A percentile compares a stretch with the other conserved stretches of the same genome.
Evolutionary conservation across 1,140 invertebrate genomes (phyloP).

Genomic region (Polypedilum pembai): DNA sequence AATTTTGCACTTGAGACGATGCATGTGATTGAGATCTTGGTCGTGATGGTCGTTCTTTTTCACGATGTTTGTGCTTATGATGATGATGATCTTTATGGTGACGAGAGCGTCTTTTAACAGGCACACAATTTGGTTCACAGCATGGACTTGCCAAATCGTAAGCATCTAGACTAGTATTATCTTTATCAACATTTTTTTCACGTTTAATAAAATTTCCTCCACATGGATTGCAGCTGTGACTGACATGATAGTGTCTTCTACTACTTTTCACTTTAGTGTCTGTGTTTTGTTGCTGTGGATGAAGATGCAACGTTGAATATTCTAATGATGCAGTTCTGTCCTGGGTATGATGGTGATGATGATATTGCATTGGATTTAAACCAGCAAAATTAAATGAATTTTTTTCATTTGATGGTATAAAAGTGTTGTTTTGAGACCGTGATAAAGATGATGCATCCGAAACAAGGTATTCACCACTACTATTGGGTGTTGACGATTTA

Average conservation of each 20-base stretch:
- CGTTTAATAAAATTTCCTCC: constrained; percentile 43
- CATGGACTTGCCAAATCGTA: constrained; percentile 76
- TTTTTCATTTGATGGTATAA: constrained; percentile 48
- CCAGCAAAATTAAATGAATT: constrained; percentile 35
- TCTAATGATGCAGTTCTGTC: not conserved
- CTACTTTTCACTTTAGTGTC: constrained; percentile 34
- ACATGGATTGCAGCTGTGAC: constrained; percentile 59
- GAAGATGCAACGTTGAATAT: constrained; percentile 28
- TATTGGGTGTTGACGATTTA: constrained; percentile 48
- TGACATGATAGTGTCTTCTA: constrained; percentile 46
- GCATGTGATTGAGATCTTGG: constrained; percentile 45
- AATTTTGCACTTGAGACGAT: constrained; percentile 35
- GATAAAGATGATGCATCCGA: constrained; percentile 48
- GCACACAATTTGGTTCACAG: constrained; percentile 74
- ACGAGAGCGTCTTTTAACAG: constrained; percentile 55
- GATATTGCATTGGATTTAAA: constrained; percentile 32
- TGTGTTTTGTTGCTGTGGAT: constrained; percentile 35
- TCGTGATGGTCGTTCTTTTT: constrained; percentile 37
- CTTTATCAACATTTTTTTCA: constrained; percentile 42
- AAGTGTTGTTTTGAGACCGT: constrained; percentile 56
- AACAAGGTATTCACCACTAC: constrained; percentile 58
- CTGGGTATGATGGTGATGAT: constrained; percentile 38
- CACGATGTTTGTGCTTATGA: constrained; percentile 44
- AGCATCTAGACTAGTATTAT: constrained; percentile 68
- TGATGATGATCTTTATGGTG: constrained; percentile 56